Percentiles rank a stretch among this genome's conserved stretches.
These are phyloP conservation scores for Neodon shergylaensis DNA, from an alignment of 2,113 vertebrate genomes.

Conservation along the genomic window DNA sequence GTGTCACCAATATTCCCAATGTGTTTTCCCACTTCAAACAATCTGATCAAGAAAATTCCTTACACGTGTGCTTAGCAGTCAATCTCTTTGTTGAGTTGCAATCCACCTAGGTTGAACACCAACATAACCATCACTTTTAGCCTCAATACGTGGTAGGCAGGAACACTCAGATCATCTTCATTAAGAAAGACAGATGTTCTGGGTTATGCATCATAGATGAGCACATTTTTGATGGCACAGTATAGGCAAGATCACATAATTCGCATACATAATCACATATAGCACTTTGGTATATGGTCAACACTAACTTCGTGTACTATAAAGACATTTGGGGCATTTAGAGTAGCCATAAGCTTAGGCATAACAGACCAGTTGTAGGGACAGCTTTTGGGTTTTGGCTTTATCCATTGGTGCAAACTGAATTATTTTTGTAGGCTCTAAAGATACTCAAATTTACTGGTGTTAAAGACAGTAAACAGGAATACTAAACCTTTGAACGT, in stretches of 20 bases:
- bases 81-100: background rate
- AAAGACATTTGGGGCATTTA: background rate
- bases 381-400: background rate
- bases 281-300: background rate
- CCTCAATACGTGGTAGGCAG: background rate
- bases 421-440: background rate
- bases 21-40: background rate
- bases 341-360: background rate
- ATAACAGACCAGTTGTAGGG: background rate
- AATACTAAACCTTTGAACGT: constrained; percentile 2
- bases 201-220: too few relatives aligned
- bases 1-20: background rate
- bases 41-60: background rate
- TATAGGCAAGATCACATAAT: background rate
- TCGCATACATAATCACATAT: background rate
- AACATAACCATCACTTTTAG: background rate
- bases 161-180: background rate
- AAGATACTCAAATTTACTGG: background rate
- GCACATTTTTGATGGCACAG: background rate
- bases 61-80: background rate
- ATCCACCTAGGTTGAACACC: too few relatives aligned
- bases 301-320: background rate
- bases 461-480: background rate
- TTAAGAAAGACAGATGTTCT: background rate
- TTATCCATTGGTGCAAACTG: background rate